Conservation (phyloP, 1,140 invertebrate genomes). For the Polypedilum vanderplanki region DNA sequence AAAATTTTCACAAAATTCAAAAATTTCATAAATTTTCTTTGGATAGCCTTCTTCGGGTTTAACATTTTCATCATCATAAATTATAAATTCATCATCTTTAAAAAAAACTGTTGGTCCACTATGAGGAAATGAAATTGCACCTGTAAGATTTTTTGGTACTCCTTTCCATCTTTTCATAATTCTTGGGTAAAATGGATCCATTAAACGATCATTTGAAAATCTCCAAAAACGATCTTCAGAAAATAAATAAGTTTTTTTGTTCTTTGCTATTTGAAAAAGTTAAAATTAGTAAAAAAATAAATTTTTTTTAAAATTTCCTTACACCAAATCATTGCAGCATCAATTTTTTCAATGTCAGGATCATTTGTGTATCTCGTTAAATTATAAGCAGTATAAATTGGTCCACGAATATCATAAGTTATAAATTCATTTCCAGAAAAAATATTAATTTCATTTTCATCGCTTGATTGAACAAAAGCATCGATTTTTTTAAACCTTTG, state of each 20-base stretch:
- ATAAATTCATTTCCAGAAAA: constrained; percentile 54
- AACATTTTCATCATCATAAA: background rate
- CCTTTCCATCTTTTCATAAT: constrained; percentile 60
- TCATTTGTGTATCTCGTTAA: constrained; percentile 58
- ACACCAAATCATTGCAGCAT: constrained; percentile 61
- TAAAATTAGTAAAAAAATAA: constrained; percentile 41
- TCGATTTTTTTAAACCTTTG: constrained; percentile 54
- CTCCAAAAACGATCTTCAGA: constrained; percentile 60
- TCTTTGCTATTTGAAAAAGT: constrained; percentile 40
- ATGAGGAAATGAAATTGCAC: constrained; percentile 51
- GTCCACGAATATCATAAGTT: background rate
- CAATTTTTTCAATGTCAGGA: constrained; percentile 53
- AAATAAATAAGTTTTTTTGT: constrained; percentile 52
- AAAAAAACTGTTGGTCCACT: constrained; percentile 30
- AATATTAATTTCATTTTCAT: constrained; percentile 64
- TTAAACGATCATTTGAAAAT: constrained; percentile 49
- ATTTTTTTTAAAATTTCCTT: constrained; percentile 39
- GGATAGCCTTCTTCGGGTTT: background rate
- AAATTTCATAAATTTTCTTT: background rate
- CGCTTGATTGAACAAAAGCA: constrained; percentile 63
- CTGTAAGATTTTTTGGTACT: constrained; percentile 55
- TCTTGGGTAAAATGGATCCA: constrained; percentile 61
- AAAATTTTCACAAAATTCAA: background rate
- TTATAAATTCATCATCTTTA: background rate
- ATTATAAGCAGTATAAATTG: constrained; percentile 30